Evolutionary conservation across 1,140 invertebrate genomes (phyloP), one percentile per base, ranked within the genome.

Genomic region (Trypoxylus dichotomus): DNA sequence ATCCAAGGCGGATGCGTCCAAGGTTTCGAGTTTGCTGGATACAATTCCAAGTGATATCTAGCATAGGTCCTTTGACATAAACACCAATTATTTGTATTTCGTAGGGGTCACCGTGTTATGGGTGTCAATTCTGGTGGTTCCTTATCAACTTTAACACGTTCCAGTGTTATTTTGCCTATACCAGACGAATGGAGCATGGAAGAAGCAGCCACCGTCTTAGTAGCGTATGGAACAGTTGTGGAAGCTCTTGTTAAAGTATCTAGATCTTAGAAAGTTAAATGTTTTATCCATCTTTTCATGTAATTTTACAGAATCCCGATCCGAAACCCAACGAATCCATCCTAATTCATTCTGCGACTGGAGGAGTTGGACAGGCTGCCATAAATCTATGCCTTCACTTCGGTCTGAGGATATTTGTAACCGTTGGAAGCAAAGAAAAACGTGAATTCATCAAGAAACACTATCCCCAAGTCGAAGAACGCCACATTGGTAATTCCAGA

Each of bases 141-240:
- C 1, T 84, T 94, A 74, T 83, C 91, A 0, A 94, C 93, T 41
- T 79, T 91, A 72, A 83, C 92, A 2, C 68, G 89, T 58, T 87
- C 88, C 7, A 91, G 94, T 82, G 88, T 95, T 1, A 81, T 91
- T n/a, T 97, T 95, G 95, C 83, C 91, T 1, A 88, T 98, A n/a
- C 97, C 97, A 3, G 90, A 94, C 0, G 82, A 90, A 5, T 98
- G 96, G 96, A 90, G 76, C 0, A 86, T 98, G 24, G 92, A 94
- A 83, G 94, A 98, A 60, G 97, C 96, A 1, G 94, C 95, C 0
- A 96, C 96, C 0, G 90, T 98, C 0, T 96, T 97, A 2, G 92
- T 93, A 1, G 94, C 94, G 5, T 98, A 97, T 84, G 90, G 90
- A 63, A 97, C n/a, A n/a, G n/a, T n/a, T n/a, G n/a, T n/a, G n/a